phyloP scores from a whole-genome alignment of 2,113 vertebrate species.

The Callorhinus ursinus region DNA sequence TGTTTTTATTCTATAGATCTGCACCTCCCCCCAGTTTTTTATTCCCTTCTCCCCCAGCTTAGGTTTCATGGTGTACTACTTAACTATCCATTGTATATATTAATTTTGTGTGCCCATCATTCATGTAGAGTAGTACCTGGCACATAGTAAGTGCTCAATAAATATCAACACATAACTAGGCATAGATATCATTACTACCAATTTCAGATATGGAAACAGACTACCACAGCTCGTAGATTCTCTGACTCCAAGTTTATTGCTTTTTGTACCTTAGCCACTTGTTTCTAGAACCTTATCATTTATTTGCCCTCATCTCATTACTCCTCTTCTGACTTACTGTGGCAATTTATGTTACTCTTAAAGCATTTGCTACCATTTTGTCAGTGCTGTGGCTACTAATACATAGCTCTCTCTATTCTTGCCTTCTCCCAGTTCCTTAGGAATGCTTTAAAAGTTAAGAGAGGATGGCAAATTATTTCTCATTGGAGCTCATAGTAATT shows the following conservation, averaged over 20 bases:
- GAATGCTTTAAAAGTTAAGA: not conserved
- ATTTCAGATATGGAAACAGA: not conserved
- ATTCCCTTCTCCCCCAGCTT: not conserved
- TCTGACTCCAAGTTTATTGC: not conserved
- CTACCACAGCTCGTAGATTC: not conserved
- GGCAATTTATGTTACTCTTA: not conserved
- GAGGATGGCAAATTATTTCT: conserved; percentile 4
- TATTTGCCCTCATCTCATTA: not conserved
- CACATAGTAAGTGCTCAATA: not conserved
- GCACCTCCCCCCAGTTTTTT: not conserved
- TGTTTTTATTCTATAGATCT: not conserved
- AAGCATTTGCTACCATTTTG: not conserved
- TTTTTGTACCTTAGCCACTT: not conserved
- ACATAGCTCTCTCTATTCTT: not conserved
- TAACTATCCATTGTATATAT: not conserved
- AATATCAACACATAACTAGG: not conserved
- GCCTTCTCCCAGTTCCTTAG: not conserved
- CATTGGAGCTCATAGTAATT: not conserved
- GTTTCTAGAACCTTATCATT: conserved; percentile 40
- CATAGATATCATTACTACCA: not conserved
- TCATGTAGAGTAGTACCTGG: not conserved
- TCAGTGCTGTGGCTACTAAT: not conserved
- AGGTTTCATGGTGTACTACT: not conserved
- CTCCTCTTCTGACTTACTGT: not conserved
- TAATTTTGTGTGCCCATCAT: not conserved